Evolutionary conservation across 2,888 invertebrate species (phyloP).

Genomic region (Plebejus argus): DNA sequence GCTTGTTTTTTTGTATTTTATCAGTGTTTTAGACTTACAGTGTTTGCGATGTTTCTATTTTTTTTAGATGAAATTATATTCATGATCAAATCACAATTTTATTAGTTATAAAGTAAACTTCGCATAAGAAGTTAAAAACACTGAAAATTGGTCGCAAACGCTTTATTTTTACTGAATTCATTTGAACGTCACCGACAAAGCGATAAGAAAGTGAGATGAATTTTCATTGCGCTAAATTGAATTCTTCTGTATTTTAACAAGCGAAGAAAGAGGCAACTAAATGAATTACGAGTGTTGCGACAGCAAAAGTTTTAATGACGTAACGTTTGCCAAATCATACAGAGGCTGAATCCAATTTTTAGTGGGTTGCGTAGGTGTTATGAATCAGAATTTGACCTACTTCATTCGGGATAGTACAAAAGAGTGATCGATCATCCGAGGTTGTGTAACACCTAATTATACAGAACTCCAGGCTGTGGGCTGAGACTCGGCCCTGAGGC

Average conservation of each 20-base stretch:
- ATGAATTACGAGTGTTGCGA: slow-evolving; percentile 28
- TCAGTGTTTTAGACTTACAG: neutral
- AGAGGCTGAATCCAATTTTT: slow-evolving; percentile 47
- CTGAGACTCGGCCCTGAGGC: neutral
- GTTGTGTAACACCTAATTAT: slow-evolving; percentile 23
- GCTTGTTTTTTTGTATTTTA: neutral
- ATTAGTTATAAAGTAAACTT: neutral
- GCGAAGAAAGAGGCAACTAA: neutral
- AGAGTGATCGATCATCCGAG: slow-evolving; percentile 25
- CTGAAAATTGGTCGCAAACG: neutral
- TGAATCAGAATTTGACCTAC: slow-evolving; percentile 32
- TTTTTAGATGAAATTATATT: neutral
- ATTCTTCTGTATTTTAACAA: slow-evolving; percentile 12
- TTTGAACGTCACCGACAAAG: slow-evolving; percentile 8
- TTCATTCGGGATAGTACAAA: slow-evolving; percentile 14
- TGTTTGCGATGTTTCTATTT: too few relatives aligned
- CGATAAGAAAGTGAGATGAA: slow-evolving; percentile 21
- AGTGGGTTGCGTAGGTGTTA: slow-evolving; percentile 49
- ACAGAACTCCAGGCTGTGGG: neutral
- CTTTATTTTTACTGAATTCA: neutral
- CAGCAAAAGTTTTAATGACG: slow-evolving; percentile 34
- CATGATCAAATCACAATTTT: neutral
- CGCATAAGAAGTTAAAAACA: neutral
- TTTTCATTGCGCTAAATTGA: slow-evolving; percentile 19
- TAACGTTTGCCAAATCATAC: slow-evolving; percentile 48